phyloP scores from a whole-genome alignment of 2,888 invertebrate species.

The Scaptomyza reducta region DNA sequence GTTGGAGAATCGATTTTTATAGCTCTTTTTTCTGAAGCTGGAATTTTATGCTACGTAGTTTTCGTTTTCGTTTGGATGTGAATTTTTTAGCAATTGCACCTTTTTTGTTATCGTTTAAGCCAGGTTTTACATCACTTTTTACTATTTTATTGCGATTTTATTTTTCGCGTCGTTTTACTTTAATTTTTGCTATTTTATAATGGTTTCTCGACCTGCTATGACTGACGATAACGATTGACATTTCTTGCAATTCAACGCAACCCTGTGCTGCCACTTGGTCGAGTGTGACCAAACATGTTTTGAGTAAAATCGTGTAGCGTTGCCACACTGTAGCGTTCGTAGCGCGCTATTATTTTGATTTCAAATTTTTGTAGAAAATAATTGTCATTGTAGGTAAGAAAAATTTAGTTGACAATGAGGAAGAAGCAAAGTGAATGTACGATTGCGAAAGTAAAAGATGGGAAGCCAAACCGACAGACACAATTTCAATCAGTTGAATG shows the following conservation, averaged over 20 bases:
- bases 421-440: neutral
- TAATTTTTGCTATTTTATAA: conserved; percentile 69
- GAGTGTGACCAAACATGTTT: conserved; percentile 19
- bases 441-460: neutral
- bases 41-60: conserved; percentile 39
- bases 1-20: conserved; percentile 82
- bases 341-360: neutral
- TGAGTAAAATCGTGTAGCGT: neutral
- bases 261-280: conserved; percentile 29
- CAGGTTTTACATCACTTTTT: conserved; percentile 35
- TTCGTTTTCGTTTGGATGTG: conserved; percentile 16
- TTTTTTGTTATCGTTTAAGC: conserved; percentile 47
- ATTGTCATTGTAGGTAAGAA: neutral
- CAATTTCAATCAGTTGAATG: neutral
- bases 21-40: conserved; percentile 64
- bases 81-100: conserved; percentile 40
- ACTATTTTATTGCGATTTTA: conserved; percentile 33
- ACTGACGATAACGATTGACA: conserved; percentile 53
- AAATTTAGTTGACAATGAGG: neutral
- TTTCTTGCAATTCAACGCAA: conserved; percentile 18
- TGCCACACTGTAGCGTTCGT: conserved; percentile 11
- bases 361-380: neutral
- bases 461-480: neutral
- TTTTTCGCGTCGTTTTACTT: conserved; percentile 67
- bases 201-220: conserved; percentile 67